These are phyloP conservation scores for Chrysotoxum bicinctum DNA, from an alignment of 2,888 invertebrate genomes.

Conservation along the genomic window DNA sequence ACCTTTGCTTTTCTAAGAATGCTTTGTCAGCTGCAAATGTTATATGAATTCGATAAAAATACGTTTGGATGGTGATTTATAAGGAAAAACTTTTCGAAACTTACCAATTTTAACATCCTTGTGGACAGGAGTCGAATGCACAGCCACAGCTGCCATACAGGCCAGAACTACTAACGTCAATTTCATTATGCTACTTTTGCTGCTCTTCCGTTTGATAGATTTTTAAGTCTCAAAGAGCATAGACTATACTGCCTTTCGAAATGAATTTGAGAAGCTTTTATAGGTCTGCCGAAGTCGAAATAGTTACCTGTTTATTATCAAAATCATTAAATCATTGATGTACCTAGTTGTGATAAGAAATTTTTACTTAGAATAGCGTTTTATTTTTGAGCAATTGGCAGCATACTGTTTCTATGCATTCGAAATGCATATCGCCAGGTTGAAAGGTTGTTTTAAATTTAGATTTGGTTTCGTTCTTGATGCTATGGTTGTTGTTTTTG, in stretches of 20 bases:
- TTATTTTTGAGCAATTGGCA: background rate
- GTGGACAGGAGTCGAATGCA: slow-evolving; percentile 73
- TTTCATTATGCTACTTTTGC: slow-evolving; percentile 76
- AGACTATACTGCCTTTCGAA: slow-evolving; percentile 10
- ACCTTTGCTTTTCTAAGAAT: slow-evolving; percentile 76
- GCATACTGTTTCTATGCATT: background rate
- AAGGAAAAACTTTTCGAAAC: background rate
- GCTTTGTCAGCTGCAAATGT: slow-evolving; percentile 74
- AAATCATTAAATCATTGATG: background rate
- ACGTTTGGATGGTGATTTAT: background rate
- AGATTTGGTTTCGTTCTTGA: background rate
- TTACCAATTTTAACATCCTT: slow-evolving; percentile 41
- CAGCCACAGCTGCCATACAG: slow-evolving; percentile 76
- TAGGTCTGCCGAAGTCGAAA: background rate
- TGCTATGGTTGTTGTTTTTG: background rate
- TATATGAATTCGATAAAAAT: background rate
- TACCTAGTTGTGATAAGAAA: background rate
- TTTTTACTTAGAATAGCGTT: background rate
- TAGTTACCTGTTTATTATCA: background rate
- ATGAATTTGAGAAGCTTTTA: slow-evolving; percentile 16
- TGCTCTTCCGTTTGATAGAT: slow-evolving; percentile 62
- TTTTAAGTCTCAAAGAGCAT: slow-evolving; percentile 7
- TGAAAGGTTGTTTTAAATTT: slow-evolving; percentile 1
- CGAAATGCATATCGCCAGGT: slow-evolving; percentile 19
- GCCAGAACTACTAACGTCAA: slow-evolving; percentile 76